Evolutionary conservation across 2,888 invertebrate genomes (phyloP).

Genomic region (Zygaena filipendulae): DNA sequence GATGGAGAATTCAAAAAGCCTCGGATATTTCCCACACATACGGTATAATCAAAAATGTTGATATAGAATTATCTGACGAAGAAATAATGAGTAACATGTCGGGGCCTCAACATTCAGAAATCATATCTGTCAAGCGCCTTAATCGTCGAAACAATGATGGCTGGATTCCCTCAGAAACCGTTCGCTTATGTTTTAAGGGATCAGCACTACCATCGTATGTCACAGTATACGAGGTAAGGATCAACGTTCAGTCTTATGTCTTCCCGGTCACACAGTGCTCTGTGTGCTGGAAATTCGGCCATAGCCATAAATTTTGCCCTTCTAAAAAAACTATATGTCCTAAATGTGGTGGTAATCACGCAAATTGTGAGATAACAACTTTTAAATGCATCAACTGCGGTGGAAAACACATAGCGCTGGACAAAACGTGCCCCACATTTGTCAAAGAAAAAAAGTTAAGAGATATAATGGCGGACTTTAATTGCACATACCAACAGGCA

Average conservation of each 20-base stretch:
- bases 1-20: conserved; percentile 5
- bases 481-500: conserved; percentile 15
- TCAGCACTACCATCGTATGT: conserved; percentile 11
- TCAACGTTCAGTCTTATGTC: conserved; percentile 12
- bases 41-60: conserved; percentile 7
- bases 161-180: too few relatives aligned
- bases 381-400: conserved; percentile 15
- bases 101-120: not conserved
- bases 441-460: conserved; percentile 15
- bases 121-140: conserved; percentile 4
- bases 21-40: conserved; percentile 6
- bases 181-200: conserved; percentile 13
- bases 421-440: conserved; percentile 12
- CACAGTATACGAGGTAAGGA: conserved; percentile 7
- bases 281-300: conserved; percentile 12
- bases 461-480: conserved; percentile 16
- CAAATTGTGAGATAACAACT: conserved; percentile 11
- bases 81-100: conserved; percentile 4
- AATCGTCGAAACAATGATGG: conserved; percentile 8
- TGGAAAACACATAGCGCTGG: conserved; percentile 14
- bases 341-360: conserved; percentile 12
- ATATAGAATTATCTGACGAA: conserved; percentile 8
- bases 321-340: conserved; percentile 11
- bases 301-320: conserved; percentile 8
- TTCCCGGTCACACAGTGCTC: conserved; percentile 16